Percentiles rank a stretch among this genome's conserved stretches.
Conservation (phyloP, 1,140 invertebrate genomes). For the Drosophila hydei region DNA sequence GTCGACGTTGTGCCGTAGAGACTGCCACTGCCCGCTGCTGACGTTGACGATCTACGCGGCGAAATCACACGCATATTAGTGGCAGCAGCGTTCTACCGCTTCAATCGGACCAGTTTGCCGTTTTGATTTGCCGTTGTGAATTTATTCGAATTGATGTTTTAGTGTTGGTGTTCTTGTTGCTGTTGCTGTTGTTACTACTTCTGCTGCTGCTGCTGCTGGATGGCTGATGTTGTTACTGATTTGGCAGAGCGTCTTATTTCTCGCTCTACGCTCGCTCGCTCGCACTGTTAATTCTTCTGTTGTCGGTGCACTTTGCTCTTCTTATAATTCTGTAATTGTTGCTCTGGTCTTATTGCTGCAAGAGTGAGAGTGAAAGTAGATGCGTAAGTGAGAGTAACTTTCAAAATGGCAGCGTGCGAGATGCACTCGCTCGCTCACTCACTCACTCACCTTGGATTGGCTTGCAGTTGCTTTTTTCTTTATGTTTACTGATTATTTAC, state of each 20-base stretch:
- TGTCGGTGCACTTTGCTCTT: conserved; percentile 1
- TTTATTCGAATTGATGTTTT: conserved; percentile 2
- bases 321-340: conserved; percentile 5
- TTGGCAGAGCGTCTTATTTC: conserved; percentile 4
- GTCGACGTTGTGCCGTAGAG: conserved; percentile 76
- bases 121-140: conserved; percentile 25
- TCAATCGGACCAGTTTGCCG: conserved; percentile 47
- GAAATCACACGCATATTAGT: conserved; percentile 84
- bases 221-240: conserved; percentile 4
- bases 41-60: conserved; percentile 83
- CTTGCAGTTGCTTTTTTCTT: conserved; percentile 21
- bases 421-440: conserved; percentile 7
- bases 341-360: conserved; percentile 27
- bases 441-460: conserved; percentile 39
- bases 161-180: neutral
- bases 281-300: too few species aligned
- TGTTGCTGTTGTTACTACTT: conserved; percentile 9
- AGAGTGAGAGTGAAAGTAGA: conserved; percentile 31
- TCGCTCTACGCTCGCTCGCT: neutral
- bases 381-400: conserved; percentile 15
- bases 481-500: conserved; percentile 42
- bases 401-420: conserved; percentile 27
- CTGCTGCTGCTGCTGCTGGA: conserved; percentile 7
- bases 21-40: conserved; percentile 81
- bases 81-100: conserved; percentile 63